phyloP scores from a whole-genome alignment of 2,113 vertebrate species.

The mouse (Mus musculus) region GRCm39 chrX:110344001-110344500 shows the following conservation, averaged over 20 bases:
- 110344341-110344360: neutral
- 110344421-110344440: neutral
- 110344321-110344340: neutral
- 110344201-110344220: neutral
- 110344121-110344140: neutral
- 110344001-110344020: constrained; percentile 94
- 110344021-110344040: constrained; percentile 99
- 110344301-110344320: constrained; percentile 58
- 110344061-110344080: constrained; percentile 99
- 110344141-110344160: neutral
- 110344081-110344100: constrained; percentile 96
- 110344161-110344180: constrained; percentile 27
- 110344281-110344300: neutral
- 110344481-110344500: neutral
- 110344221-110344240: constrained; percentile 40
- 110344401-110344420: neutral
- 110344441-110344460: neutral
- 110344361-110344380: neutral
- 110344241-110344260: constrained; percentile 22
- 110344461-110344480: neutral
- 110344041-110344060: constrained; percentile 98
- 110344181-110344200: constrained; percentile 16
- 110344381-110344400: neutral
- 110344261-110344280: constrained; percentile 38
- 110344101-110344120: constrained; percentile 46